Conservation (phyloP, 1,140 invertebrate species). For the Cydia amplana region DNA sequence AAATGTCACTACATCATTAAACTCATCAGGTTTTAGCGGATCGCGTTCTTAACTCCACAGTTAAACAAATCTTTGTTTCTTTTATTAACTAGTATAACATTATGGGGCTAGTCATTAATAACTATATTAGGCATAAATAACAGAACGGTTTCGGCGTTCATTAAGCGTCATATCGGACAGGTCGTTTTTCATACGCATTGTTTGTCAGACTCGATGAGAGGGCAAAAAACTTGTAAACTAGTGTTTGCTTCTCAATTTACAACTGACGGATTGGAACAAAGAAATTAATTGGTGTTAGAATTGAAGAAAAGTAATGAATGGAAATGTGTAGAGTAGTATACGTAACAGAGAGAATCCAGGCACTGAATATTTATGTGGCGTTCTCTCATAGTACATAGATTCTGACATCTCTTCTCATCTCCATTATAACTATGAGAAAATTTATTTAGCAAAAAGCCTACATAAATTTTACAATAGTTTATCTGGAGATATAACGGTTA, state of each 20-base stretch:
- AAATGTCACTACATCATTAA: conserved; percentile 30
- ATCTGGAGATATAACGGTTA: too few relatives aligned
- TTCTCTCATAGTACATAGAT: background rate
- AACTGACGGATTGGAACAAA: conserved; percentile 75
- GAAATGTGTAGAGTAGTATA: conserved; percentile 46
- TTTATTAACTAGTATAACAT: conserved; percentile 25
- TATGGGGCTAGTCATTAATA: conserved; percentile 26
- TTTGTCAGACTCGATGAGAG: conserved; percentile 55
- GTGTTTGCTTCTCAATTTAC: conserved; percentile 77
- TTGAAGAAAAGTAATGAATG: conserved; percentile 71
- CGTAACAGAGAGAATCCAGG: conserved; percentile 36
- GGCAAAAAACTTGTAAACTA: conserved; percentile 52
- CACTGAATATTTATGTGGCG: background rate
- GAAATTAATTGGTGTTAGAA: conserved; percentile 76
- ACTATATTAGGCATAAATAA: conserved; percentile 38
- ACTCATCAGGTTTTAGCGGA: conserved; percentile 27
- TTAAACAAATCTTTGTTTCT: conserved; percentile 32
- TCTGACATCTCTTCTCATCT: too few relatives aligned
- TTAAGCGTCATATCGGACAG: conserved; percentile 65
- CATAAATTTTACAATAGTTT: too few relatives aligned
- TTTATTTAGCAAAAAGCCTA: too few relatives aligned
- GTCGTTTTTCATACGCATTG: conserved; percentile 70
- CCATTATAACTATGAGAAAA: too few relatives aligned
- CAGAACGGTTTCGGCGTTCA: conserved; percentile 62
- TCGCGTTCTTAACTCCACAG: background rate